Conservation (phyloP, 2,797 vertebrate genomes). For the Morus bassanus region DNA sequence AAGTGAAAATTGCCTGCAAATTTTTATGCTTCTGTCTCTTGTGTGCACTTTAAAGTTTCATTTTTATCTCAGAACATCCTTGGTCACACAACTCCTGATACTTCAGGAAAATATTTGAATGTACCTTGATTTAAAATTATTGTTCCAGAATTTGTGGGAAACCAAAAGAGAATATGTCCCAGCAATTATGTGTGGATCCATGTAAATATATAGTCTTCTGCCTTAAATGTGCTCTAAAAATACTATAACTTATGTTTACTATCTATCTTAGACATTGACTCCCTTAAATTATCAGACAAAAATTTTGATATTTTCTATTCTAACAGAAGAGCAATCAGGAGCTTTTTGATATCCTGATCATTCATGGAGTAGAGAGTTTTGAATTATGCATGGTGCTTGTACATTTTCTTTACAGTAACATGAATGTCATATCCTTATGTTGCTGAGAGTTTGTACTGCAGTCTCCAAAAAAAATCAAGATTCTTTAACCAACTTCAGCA, state of each 20-base stretch:
- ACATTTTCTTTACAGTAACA: rapidly evolving
- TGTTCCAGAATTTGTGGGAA: slow-evolving; percentile 34
- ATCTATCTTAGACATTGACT: not conserved
- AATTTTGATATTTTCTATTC: not conserved
- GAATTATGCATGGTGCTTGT: not conserved
- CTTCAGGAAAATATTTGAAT: slow-evolving; percentile 51
- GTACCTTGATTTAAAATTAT: slow-evolving; percentile 24
- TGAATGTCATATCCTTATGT: not conserved
- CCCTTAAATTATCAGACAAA: not conserved
- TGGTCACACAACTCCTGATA: slow-evolving; percentile 25
- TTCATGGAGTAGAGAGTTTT: not conserved
- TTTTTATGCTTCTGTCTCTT: slow-evolving; percentile 47
- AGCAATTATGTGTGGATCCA: not conserved
- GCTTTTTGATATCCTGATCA: not conserved
- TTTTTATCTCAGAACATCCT: slow-evolving; percentile 41
- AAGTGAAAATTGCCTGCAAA: slow-evolving; percentile 51
- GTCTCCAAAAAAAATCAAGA: rapidly evolving
- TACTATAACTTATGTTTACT: not conserved
- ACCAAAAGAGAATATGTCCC: not conserved
- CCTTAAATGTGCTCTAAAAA: not conserved
- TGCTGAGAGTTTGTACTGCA: not conserved
- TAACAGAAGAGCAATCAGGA: not conserved
- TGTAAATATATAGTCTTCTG: not conserved
- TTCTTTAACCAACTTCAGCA: not conserved
- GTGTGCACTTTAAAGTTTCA: slow-evolving; percentile 37